Base-by-base conservation (phyloP, 2,797 vertebrate genomes). In the Aphelocoma californica region DNA sequence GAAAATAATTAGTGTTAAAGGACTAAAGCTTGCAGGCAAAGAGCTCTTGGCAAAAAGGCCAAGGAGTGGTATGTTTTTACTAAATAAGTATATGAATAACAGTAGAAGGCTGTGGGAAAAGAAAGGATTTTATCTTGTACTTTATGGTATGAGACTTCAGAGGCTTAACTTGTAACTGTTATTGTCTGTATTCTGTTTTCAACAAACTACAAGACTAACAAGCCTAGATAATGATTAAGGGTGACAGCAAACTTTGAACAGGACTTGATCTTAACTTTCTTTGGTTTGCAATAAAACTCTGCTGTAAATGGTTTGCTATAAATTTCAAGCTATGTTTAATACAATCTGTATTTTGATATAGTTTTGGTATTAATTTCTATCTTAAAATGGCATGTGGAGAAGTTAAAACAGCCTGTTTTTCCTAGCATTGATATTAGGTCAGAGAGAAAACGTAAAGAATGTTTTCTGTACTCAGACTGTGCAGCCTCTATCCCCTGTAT, bases 11-110 rank as follows among this genome's bases (percentile, higher is more conserved):
- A 97, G 50, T 53, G 34, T 98, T 51, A 97, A 97, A n/a, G 92
- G 94, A 9, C 96, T 99, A 70, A 98, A 97, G 88, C 94, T 98
- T 65, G 97, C 98, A 42, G 95, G 94, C 89, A 99, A 97, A 95
- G 97, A 98, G 45, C 65, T 97, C 23, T 81, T 97, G 62, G 92
- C 97, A 69, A 99, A 99, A 97, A 98, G 99, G 83, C 96, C 96
- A 7, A 98, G 98, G 94, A 98, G 95, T 96, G 99, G 99, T 99
- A 98, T 89, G 98, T 91, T 87, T 61, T 45, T 48, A 47, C 75
- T 88, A 53, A 45, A 45, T 45, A 45, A 90, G 10, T 74, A 19
- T 47, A 36, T 58, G 38, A 81, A 56, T 83, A 62, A 45, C 4
- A 24, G 6, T 58, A 56, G 44, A 74, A 40, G 12, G 2, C 12